phyloP scores from a whole-genome alignment of 2,797 vertebrate species.

The Synaphobranchus kaupii region DNA sequence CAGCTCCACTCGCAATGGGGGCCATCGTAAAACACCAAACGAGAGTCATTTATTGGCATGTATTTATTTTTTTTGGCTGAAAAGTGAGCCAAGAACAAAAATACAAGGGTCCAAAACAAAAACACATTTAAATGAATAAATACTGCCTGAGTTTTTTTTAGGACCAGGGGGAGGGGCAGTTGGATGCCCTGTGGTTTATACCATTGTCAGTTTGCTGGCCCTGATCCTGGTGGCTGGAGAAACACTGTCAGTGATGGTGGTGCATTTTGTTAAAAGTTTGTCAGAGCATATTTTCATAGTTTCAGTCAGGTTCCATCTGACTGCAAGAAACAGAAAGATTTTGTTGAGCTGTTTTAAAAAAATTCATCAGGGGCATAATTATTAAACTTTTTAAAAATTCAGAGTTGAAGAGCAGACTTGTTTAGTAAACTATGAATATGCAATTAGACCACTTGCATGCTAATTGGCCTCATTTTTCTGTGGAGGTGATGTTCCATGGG shows the following conservation, averaged over 20 bases:
- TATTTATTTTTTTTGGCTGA: too few species aligned
- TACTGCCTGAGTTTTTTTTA: background rate
- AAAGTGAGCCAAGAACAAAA: background rate
- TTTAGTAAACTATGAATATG: conserved; percentile 30
- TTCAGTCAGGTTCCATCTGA: background rate
- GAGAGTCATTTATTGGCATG: too few species aligned
- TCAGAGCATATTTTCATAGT: background rate
- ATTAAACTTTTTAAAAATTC: background rate
- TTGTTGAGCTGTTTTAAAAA: background rate
- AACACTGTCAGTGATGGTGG: background rate
- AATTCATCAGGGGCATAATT: conserved; percentile 31
- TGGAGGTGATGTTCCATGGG: background rate
- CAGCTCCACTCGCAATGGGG: background rate
- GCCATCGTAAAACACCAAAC: background rate
- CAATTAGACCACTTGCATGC: background rate
- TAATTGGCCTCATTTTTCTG: conserved; percentile 29
- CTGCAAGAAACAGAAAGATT: conserved; percentile 9
- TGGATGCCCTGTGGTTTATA: background rate
- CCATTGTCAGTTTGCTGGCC: background rate
- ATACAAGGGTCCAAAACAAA: background rate
- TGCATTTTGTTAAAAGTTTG: background rate
- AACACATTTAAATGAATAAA: background rate
- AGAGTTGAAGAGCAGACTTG: conserved; percentile 11
- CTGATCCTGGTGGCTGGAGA: background rate
- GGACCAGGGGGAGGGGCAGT: background rate